phyloP scores from a whole-genome alignment of 2,797 vertebrate genomes.

The Sphaeramia orbicularis region DNA sequence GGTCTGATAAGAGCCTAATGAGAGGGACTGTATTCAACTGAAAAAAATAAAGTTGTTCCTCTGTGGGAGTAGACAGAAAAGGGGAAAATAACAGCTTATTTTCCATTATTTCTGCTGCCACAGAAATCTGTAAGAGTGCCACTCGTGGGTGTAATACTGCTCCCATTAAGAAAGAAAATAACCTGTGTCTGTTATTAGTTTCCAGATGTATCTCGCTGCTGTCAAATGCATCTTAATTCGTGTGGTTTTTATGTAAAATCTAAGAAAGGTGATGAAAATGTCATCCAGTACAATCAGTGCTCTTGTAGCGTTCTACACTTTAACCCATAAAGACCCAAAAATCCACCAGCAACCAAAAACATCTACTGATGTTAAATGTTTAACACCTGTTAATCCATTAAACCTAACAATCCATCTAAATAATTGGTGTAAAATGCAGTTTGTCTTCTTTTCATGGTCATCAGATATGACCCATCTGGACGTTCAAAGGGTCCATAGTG shows the following conservation, averaged over 20 bases:
- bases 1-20: conserved; percentile 6
- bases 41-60: conserved; percentile 2
- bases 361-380: too few relatives aligned
- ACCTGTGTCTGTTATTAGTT: neutral
- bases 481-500: too few relatives aligned
- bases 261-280: neutral
- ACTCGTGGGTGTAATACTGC: conserved; percentile 1
- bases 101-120: conserved; percentile 24
- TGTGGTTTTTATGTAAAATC: neutral
- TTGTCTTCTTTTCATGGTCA: too few relatives aligned
- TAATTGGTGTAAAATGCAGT: too few relatives aligned
- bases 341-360: too few relatives aligned
- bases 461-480: too few relatives aligned
- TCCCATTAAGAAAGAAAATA: neutral
- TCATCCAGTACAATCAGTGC: neutral
- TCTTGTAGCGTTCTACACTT: neutral
- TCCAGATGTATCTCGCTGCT: too few relatives aligned
- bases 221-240: too few relatives aligned
- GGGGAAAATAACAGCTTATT: conserved; percentile 4
- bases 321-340: neutral
- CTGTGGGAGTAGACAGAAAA: conserved; percentile 8
- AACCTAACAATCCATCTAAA: too few relatives aligned
- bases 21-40: conserved; percentile 6
- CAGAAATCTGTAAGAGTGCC: conserved; percentile 9
- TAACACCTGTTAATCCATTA: too few relatives aligned